Evolutionary conservation across 2,797 vertebrate genomes (phyloP), one percentile per base, ranked within the genome.

Genomic region (Holocentrus rufus): DNA sequence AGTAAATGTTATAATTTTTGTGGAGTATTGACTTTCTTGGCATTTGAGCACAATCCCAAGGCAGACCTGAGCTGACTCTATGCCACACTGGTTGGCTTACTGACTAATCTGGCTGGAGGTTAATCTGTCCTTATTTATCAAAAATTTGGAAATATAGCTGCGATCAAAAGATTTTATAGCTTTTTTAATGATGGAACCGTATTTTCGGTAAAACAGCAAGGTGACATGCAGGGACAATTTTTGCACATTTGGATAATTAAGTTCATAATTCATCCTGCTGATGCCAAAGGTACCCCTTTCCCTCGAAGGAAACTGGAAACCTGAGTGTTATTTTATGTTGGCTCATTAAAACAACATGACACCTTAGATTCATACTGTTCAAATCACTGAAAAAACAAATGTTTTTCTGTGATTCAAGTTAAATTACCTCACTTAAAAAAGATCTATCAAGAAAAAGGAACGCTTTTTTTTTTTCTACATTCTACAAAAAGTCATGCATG

Each of bases 401-500:
- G 42, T 10, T 39, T 39, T 4, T 15, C 1, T 44, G 31, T 8
- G 31, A 14, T 15, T 44, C 42, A 44, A 44, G 14, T 44, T 15
- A 50, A 50, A 50, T 20, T 1, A 50, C 8, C 47, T 7, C 1
- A 49, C 47, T 17, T 5, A 17, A 47, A 49, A 49, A 6, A 5
- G 6, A 3, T 7, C n/a, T 8, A 49, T 22, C 9, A 52, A 54
- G 23, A 14, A 22, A 7, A 13, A n/a, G n/a, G 27, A n/a, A 42
- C 2, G 14, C 62, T 2, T 8, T 8, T 20, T 67, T 66, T 83
- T 88, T 84, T 18, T 34, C 31, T 34, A 34, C n/a, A 20, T 15
- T 30, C 85, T 85, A 84, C 56, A 68, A 87, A 74, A 88, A 87
- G 74, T 49, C 90, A 90, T 93, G 85, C 84, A 92, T 6, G 84